phyloP scores from a whole-genome alignment of 1,140 invertebrate genomes.

The Bombus confusus region DNA sequence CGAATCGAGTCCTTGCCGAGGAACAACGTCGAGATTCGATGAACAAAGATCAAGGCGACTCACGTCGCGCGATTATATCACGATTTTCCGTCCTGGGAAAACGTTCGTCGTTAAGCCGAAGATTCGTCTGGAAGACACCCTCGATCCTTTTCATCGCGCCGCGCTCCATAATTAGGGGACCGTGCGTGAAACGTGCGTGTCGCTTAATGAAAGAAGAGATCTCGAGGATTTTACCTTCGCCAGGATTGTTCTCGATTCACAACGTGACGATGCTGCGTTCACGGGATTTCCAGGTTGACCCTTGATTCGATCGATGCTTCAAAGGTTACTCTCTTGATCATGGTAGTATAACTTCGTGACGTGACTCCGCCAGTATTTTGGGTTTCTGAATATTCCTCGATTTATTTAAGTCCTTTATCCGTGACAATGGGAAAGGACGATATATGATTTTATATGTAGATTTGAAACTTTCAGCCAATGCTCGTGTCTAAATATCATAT shows the following conservation, averaged over 20 bases:
- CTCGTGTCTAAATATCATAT: too few relatives aligned
- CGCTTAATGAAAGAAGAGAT: slow-evolving; percentile 58
- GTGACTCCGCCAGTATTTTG: too few relatives aligned
- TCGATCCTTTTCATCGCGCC: slow-evolving; percentile 20
- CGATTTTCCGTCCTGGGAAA: slow-evolving; percentile 21
- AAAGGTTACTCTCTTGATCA: not conserved
- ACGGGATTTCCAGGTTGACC: not conserved
- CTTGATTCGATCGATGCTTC: not conserved
- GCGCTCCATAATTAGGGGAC: slow-evolving; percentile 51
- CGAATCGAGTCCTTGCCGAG: not conserved
- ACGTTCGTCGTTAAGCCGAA: not conserved
- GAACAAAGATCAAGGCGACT: not conserved
- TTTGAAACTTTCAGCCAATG: too few relatives aligned
- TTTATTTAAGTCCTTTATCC: not conserved
- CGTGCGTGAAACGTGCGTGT: slow-evolving; percentile 59
- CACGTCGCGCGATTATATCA: slow-evolving; percentile 10
- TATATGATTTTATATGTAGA: too few relatives aligned
- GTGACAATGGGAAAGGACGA: not conserved
- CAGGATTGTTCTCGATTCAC: slow-evolving; percentile 46
- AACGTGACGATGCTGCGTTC: slow-evolving; percentile 32
- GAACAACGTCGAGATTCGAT: not conserved
- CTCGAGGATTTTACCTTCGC: slow-evolving; percentile 39
- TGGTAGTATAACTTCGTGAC: too few relatives aligned
- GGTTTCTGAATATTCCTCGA: not conserved
- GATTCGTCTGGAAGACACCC: not conserved